A percentile compares a stretch with the other conserved stretches of the same genome.
Conservation (phyloP, 2,797 vertebrate genomes). For the Neoniphon sammara region DNA sequence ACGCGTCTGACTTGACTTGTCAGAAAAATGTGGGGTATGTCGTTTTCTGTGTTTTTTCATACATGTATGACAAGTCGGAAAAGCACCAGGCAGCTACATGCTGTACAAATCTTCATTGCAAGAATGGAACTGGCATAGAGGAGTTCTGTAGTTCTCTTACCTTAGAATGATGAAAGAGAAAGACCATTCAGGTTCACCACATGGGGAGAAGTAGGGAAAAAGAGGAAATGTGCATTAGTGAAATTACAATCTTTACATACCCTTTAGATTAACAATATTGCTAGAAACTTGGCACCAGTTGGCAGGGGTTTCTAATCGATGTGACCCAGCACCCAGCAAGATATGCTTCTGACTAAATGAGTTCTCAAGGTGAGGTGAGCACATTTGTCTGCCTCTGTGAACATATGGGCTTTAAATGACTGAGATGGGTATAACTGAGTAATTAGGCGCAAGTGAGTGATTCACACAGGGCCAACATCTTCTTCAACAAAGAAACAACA, state of each 20-base stretch:
- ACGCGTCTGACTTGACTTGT: conserved; percentile 7
- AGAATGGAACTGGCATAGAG: neutral
- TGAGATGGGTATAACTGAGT: neutral
- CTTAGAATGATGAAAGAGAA: conserved; percentile 57
- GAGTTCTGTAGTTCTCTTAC: conserved; percentile 72
- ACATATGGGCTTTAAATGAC: conserved; percentile 14
- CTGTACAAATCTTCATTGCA: neutral
- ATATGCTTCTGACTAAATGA: no score
- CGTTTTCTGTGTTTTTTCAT: neutral
- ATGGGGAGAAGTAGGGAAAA: conserved; percentile 20
- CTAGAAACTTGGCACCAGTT: neutral
- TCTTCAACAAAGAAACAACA: neutral
- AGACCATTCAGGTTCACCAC: conserved; percentile 33
- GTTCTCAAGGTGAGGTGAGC: conserved; percentile 9
- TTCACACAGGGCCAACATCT: conserved; percentile 5
- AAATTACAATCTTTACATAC: conserved; percentile 14
- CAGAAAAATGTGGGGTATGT: conserved; percentile 1
- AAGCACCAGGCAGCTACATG: conserved; percentile 19
- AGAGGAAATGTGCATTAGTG: conserved; percentile 42
- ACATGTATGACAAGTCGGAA: neutral
- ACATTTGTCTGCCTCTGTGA: conserved; percentile 6
- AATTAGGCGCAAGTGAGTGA: neutral
- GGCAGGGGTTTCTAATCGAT: neutral
- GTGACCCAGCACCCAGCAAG: neutral
- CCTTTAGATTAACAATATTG: neutral